Evolutionary conservation across 2,797 vertebrate species (phyloP).

Genomic region (Menidia menidia): DNA sequence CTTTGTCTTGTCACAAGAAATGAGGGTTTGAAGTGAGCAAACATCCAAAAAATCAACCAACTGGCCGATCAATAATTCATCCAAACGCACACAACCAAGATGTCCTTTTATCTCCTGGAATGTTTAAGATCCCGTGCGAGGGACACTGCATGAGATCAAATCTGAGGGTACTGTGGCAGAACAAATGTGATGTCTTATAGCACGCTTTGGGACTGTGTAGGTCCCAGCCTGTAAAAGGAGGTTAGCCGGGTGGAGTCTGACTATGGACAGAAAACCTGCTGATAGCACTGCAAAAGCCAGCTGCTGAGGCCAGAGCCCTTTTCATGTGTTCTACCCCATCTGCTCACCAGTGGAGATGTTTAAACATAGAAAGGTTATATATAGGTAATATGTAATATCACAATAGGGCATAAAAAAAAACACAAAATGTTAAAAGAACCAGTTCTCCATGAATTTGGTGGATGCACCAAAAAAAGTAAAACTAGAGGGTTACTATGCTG

Average conservation of each 20-base stretch:
- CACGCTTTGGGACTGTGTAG: slow-evolving; percentile 38
- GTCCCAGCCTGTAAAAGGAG: slow-evolving; percentile 49
- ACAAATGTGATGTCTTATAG: slow-evolving; percentile 44
- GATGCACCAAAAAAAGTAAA: too few relatives aligned
- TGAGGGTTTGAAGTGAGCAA: slow-evolving; percentile 15
- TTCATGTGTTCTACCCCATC: slow-evolving; percentile 51
- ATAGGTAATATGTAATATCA: too few relatives aligned
- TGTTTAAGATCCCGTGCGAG: slow-evolving; percentile 26
- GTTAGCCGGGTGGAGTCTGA: slow-evolving; percentile 59
- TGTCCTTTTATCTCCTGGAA: slow-evolving; percentile 20
- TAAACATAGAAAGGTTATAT: slow-evolving; percentile 31
- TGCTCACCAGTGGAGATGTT: slow-evolving; percentile 43
- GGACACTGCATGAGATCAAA: slow-evolving; percentile 7
- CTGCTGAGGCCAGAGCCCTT: slow-evolving; percentile 65
- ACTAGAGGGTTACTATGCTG: too few relatives aligned
- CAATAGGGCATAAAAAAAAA: too few relatives aligned
- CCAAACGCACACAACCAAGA: slow-evolving; percentile 13
- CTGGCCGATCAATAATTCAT: slow-evolving; percentile 21
- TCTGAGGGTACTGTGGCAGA: slow-evolving; percentile 33
- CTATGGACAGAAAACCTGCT: slow-evolving; percentile 60
- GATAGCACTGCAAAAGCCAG: slow-evolving; percentile 54
- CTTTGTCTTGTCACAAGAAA: slow-evolving; percentile 4
- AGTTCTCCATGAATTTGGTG: too few relatives aligned
- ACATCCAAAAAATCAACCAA: slow-evolving; percentile 15
- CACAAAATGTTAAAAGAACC: too few relatives aligned